These are phyloP conservation scores for Crypturellus tataupa DNA, from an alignment of 2,797 vertebrate species.

Conservation along the genomic window DNA sequence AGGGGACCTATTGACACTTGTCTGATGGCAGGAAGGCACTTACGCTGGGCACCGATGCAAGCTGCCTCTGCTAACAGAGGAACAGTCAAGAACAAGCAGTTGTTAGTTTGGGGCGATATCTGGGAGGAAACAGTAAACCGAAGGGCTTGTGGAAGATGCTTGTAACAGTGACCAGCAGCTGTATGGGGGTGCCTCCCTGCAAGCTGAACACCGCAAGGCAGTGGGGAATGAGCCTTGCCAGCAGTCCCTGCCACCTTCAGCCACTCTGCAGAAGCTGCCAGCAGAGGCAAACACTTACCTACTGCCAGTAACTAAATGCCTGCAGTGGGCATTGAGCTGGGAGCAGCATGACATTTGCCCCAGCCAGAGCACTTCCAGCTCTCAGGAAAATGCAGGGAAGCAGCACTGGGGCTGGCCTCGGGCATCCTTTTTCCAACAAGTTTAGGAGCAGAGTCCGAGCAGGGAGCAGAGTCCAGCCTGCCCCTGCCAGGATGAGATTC, in stretches of 20 bases:
- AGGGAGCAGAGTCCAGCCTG: not conserved
- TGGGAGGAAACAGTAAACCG: not conserved
- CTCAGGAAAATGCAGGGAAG: not conserved
- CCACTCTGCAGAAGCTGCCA: not conserved
- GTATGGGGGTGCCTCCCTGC: not conserved
- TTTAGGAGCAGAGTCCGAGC: not conserved
- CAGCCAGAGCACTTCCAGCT: not conserved
- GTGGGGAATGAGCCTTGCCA: not conserved
- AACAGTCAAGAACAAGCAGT: not conserved
- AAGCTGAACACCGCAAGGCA: not conserved
- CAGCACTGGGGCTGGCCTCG: rapidly evolving
- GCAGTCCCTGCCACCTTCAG: not conserved
- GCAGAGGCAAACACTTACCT: not conserved
- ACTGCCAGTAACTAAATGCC: not conserved
- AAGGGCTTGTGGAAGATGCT: conserved; percentile 12
- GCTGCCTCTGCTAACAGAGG: conserved; percentile 39
- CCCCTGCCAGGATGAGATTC: not conserved
- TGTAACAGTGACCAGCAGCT: not conserved
- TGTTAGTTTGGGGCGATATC: conserved; percentile 3
- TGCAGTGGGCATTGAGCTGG: not conserved
- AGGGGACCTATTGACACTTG: conserved; percentile 52
- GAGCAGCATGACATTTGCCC: not conserved
- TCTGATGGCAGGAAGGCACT: not conserved
- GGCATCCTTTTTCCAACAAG: not conserved
- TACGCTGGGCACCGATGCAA: not conserved